Evolutionary conservation across 2,113 vertebrate genomes (phyloP), one percentile per base, ranked within the genome.

Genomic region (Hydrochoerus hydrochaeris): DNA sequence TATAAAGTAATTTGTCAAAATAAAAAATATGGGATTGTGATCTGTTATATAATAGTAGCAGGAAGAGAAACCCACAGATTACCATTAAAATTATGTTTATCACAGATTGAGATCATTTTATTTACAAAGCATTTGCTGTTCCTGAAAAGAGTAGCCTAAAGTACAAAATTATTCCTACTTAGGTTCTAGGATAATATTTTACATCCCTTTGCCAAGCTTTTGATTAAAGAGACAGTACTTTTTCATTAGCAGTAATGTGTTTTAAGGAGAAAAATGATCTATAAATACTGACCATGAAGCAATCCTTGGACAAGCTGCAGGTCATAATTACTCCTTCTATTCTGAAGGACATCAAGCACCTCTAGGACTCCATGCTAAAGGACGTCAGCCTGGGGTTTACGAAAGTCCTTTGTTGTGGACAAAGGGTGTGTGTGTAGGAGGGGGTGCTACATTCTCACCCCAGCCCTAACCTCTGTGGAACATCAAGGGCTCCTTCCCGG

Each of bases 171-270:
- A 89, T 97, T 97, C 92, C 95, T 77, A 82, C 96, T 96, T 95
- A 71, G 86, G 93, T 96, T 98, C 96, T 97, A 96, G 97, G 94
- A 88, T 97, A 69, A 96, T 69, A 91, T 97, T 98, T 97, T 93
- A 88, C 97, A 91, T 89, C 96, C 82, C 9, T 93, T 41, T 8
- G 49, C 88, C 71, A 65, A 44, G 82, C 91, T 95, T 97, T 78
- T 93, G 20, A 85, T 96, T 85, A 82, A 94, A 88, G 91, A 90
- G 95, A 80, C 80, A 98, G 78, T 95, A 97, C 71, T 90, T 98
- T 97, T 98, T 98, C 95, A 97, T 98, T 97, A 97, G 67, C 83
- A 95, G 86, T 93, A 85, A 69, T 97, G 71, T 90, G 91, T 85
- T 93, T 97, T 93, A 96, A 30, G 24, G 82, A 97, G 93, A 92